Conservation (phyloP, 2,113 vertebrate genomes). For the Megaceryle maxima region DNA sequence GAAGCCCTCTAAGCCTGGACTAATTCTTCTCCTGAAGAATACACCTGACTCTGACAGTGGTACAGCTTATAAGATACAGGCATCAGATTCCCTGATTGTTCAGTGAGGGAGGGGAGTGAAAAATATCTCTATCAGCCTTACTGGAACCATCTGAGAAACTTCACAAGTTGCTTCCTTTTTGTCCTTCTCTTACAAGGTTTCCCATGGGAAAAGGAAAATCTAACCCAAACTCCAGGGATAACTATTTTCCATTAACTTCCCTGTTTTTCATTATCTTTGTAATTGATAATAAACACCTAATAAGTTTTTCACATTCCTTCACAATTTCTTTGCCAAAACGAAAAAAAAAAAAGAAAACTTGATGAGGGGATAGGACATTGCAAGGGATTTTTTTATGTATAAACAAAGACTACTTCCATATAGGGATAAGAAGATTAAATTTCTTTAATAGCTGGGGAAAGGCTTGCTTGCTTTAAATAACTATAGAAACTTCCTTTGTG, state of each 20-base stretch:
- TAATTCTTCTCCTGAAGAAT: background rate
- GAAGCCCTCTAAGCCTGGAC: background rate
- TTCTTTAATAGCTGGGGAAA: constrained; percentile 61
- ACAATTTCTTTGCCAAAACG: background rate
- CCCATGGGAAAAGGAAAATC: constrained; percentile 46
- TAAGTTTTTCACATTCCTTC: constrained; percentile 26
- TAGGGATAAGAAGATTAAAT: constrained; percentile 69
- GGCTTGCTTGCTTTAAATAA: constrained; percentile 62
- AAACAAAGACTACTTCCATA: constrained; percentile 54
- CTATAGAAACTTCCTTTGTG: constrained; percentile 62
- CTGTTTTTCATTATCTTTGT: constrained; percentile 16
- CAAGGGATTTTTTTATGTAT: background rate
- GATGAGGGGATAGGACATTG: background rate
- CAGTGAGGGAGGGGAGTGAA: background rate
- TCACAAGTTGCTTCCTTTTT: background rate
- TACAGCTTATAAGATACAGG: background rate
- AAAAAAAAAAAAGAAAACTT: background rate
- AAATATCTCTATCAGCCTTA: background rate
- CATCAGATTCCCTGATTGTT: background rate
- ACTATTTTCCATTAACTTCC: background rate
- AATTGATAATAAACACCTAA: constrained; percentile 33
- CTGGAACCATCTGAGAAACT: background rate
- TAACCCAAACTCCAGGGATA: background rate
- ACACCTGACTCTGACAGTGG: background rate
- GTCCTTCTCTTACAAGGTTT: background rate